Evolutionary conservation across 2,113 vertebrate genomes (phyloP).

Genomic region (Chionomys nivalis): DNA sequence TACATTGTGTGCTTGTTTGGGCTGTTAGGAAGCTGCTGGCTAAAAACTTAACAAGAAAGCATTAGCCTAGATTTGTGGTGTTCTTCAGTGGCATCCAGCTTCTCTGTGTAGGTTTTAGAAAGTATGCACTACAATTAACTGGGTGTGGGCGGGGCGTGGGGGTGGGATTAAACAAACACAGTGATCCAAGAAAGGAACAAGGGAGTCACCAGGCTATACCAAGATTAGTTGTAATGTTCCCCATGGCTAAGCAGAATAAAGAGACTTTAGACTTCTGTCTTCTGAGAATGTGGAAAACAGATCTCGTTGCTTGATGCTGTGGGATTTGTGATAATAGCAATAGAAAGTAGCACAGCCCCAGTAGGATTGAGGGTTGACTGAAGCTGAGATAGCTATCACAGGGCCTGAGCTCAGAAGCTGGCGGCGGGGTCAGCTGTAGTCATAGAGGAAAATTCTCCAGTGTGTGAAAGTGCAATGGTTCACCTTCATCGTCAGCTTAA

Average conservation of each 20-base stretch:
- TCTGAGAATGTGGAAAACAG: not conserved
- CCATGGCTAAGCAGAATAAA: not conserved
- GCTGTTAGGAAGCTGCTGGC: not conserved
- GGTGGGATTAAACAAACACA: not conserved
- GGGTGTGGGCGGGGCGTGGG: not conserved
- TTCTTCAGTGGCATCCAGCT: not conserved
- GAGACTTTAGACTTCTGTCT: not conserved
- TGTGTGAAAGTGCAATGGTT: not conserved
- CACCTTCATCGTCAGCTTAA: not conserved
- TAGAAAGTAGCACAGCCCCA: not conserved
- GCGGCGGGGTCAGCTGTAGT: not conserved
- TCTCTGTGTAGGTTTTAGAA: not conserved
- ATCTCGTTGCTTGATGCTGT: not conserved
- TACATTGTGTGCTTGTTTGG: not conserved
- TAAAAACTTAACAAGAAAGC: not conserved
- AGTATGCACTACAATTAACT: not conserved
- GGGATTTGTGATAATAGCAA: not conserved
- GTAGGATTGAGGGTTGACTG: not conserved
- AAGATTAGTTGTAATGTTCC: not conserved
- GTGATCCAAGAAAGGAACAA: not conserved
- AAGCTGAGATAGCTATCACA: not conserved
- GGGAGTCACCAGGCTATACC: not conserved
- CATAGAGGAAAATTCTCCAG: not conserved
- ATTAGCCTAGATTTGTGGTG: not conserved
- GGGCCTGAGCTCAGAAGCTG: not conserved